Evolutionary conservation across 2,797 vertebrate species (phyloP), one percentile per base, ranked within the genome.

Genomic region (Sebastes aleutianus): DNA sequence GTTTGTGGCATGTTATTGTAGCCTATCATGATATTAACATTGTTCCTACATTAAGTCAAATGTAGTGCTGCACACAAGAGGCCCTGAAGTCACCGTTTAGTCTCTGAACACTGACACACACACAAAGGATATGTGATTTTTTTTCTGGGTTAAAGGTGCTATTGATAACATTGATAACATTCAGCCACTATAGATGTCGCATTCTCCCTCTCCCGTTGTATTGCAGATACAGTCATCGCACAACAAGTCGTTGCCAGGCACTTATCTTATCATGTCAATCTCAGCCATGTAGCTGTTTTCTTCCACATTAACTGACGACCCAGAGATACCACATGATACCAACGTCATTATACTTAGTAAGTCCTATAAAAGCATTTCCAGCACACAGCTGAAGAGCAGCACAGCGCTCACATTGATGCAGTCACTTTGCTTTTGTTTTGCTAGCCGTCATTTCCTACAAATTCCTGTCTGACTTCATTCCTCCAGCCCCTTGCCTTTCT

Each of bases 401-500:
- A 72, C 62, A 24, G 65, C 54, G 3, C 29, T 75, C 16, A 5
- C 53, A 79, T 50, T 74, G 78, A 73, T 69, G 72, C 36, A 61
- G 82, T 90, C 83, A 84, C 78, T 1, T 75, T 85, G 79, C 82
- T 85, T 65, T 84, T 82, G 75, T 86, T 90, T 85, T 82, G 85
- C 67, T 34, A 54, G 63, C 73, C 34, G 2, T 86, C 73, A 78
- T 88, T 89, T 89, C 83, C 78, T 63, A 53, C 14, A 88, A 89
- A 90, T 83, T 90, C 88, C 84, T 65, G 59, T 74, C 80, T 83
- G 82, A 79, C 77, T 85, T 85, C 72, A 83, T 87, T 80, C 78
- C 61, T 66, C 58, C 84, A 31, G 76, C 66, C 13, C 9, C 2
- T 12, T 43, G 39, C 39, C 39, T 69, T 54, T 77, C 74, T 56